Evolutionary conservation across 2,888 invertebrate species (phyloP), one percentile per base, ranked within the genome.

Genomic region (Nemoura dubitans): DNA sequence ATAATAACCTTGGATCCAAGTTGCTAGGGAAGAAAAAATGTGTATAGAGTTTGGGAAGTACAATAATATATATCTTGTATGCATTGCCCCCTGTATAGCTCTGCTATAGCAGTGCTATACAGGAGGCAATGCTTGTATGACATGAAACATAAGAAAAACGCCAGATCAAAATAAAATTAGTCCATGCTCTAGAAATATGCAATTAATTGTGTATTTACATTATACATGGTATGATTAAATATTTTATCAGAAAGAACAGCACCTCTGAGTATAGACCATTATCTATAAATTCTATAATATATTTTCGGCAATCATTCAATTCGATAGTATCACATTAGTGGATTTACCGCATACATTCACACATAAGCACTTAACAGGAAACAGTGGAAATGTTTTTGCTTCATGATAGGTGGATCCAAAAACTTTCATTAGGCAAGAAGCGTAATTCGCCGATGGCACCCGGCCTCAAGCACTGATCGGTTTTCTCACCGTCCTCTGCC

Each of bases 201-300:
- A 59, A 59, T 59, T 59, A 59, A 21, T 59, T 59, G 59, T 59
- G 59, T 59, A 59, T 59, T 59, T 59, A 59, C 59, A 59, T 59
- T 59, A 16, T 21, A 59, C 59, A 59, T 10, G 59, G 59, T 21
- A 59, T 59, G 14, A 7, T 59, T 59, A 59, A 59, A 59, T 59
- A 59, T 59, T 59, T 59, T 21, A 59, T 59, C 59, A 59, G 59
- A 59, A 59, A 59, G 59, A 36, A 59, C 59, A 59, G 59, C 59
- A 59, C 59, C 59, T 59, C 59, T 59, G 59, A 59, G 14, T 21
- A 59, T 7, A 59, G 59, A 59, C 59, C 14, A 21, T 59, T n/a
- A 21, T 59, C 59, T 59, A 59, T 21, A n/a, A n/a, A n/a, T n/a
- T n/a, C n/a, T n/a, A n/a, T n/a, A n/a, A n/a, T n/a, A 59, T 59